Base-by-base conservation (phyloP, 2,888 invertebrate genomes). In the Apocheima hispidaria region DNA sequence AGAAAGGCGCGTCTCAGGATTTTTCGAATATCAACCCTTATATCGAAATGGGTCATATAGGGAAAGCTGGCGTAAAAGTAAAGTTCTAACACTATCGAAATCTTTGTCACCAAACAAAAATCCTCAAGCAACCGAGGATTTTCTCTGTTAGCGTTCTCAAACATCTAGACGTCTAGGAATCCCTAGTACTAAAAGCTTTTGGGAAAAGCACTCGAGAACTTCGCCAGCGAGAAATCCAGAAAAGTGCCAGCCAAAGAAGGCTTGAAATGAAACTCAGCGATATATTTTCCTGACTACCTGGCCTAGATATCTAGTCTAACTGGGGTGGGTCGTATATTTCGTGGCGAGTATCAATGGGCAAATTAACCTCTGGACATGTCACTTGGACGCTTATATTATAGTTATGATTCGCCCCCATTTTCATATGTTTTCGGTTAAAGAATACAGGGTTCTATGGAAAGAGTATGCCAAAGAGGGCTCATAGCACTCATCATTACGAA, bases 201-300 rank as follows among this genome's bases (percentile, higher is more conserved):
- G 4, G 26, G 33, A 35, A 48, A 51, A 55, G 51, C 40, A 44
- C 46, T 56, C 40, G 20, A 46, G 56, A 56, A 56, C 40, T 52
- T 40, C 40, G 30, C 20, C 26, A 40, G 30, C 40, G 41, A 20
- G 21, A 55, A 26, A 35, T 43, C 49, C 23, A 59, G 59, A 46
- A 40, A 56, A 38, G 18, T 7, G 30, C 36, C 30, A 14, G 35
- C 21, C 41, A 33, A 35, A 35, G 21, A 33, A 12, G 35, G 33
- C 41, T 41, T 16, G 56, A 56, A 41, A 62, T 56, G 52, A 48
- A 62, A 57, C 35, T 52, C 28, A 1, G 60, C 43, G 9, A 60
- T 46, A 60, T 50, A 55, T 55, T 41, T 43, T 38, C 49, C 38
- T 38, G 44, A 21, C 49, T 44, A 40, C 30, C 60, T 52, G 59